Evolutionary conservation across 2,888 invertebrate genomes (phyloP).

Genomic region (Hirudinaria manillensis): DNA sequence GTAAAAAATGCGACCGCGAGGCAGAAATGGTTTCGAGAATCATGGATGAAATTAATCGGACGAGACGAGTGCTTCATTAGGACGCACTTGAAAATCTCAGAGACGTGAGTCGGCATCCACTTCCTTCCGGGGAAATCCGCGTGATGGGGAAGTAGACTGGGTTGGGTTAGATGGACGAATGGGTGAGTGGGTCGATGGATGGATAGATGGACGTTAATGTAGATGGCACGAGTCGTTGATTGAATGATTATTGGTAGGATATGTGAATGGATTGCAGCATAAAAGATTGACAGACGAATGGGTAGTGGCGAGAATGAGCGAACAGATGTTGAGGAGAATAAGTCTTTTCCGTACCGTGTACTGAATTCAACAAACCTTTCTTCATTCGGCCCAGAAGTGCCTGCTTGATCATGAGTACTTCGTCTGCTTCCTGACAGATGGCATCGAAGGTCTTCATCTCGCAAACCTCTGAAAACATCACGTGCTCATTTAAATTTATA

Average conservation of each 20-base stretch:
- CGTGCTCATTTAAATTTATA: too few relatives aligned
- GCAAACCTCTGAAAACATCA: slow-evolving; percentile 19
- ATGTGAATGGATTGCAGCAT: too few relatives aligned
- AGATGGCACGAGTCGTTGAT: too few relatives aligned
- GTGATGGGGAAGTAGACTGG: too few relatives aligned
- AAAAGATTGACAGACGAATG: too few relatives aligned
- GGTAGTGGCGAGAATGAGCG: neutral
- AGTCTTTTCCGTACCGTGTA: neutral
- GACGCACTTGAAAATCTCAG: neutral
- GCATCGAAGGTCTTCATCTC: slow-evolving; percentile 27
- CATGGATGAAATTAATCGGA: slow-evolving; percentile 14
- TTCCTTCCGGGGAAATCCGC: too few relatives aligned
- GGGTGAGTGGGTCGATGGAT: too few relatives aligned
- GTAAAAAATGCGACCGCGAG: neutral
- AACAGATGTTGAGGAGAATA: neutral
- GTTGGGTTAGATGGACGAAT: too few relatives aligned
- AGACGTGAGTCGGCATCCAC: too few relatives aligned
- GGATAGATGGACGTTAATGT: too few relatives aligned
- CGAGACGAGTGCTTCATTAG: slow-evolving; percentile 7
- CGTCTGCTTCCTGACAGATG: slow-evolving; percentile 4
- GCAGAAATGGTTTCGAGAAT: neutral
- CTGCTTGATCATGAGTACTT: slow-evolving; percentile 18
- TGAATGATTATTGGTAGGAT: too few relatives aligned
- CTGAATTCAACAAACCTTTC: slow-evolving; percentile 4
- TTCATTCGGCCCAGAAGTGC: slow-evolving; percentile 28